Percentiles rank a stretch among this genome's conserved stretches.
Evolutionary conservation across 30 jellyfish, hydroid and myxozoan species (phyloP).

Genomic region (Cassiopea xamachana): DNA sequence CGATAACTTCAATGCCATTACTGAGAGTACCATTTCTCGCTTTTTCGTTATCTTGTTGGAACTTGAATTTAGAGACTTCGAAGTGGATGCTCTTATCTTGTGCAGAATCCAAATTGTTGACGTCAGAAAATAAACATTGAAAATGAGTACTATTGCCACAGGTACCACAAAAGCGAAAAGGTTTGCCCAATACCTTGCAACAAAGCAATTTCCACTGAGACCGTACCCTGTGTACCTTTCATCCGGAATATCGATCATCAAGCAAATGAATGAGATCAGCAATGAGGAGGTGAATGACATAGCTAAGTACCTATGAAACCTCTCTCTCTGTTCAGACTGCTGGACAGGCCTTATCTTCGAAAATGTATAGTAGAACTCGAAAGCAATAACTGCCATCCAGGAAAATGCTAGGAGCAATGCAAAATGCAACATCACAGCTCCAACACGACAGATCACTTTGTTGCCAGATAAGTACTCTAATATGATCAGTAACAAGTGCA

Average conservation of each 20-base stretch:
- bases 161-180: conserved; percentile 50
- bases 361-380: conserved; percentile 45
- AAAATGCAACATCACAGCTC: conserved; percentile 44
- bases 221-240: conserved; percentile 64
- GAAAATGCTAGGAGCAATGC: conserved; percentile 43
- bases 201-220: conserved; percentile 42
- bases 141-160: conserved; percentile 32
- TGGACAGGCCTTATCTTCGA: conserved; percentile 30
- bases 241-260: conserved; percentile 48
- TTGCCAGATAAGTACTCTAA: background rate
- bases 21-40: conserved; percentile 27
- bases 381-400: conserved; percentile 65
- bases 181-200: conserved; percentile 56
- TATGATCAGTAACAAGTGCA: conserved; percentile 4
- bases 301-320: conserved; percentile 28
- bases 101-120: conserved; percentile 35
- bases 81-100: background rate
- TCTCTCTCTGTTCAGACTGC: background rate
- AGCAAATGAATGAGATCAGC: conserved; percentile 17
- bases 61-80: background rate
- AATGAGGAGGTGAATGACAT: conserved; percentile 22
- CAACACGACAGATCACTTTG: conserved; percentile 48
- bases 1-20: conserved; percentile 54
- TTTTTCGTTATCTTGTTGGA: conserved; percentile 4
- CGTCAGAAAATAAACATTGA: conserved; percentile 24